phyloP scores from a whole-genome alignment of 2,888 invertebrate genomes.

The Girardia tigrina region DNA sequence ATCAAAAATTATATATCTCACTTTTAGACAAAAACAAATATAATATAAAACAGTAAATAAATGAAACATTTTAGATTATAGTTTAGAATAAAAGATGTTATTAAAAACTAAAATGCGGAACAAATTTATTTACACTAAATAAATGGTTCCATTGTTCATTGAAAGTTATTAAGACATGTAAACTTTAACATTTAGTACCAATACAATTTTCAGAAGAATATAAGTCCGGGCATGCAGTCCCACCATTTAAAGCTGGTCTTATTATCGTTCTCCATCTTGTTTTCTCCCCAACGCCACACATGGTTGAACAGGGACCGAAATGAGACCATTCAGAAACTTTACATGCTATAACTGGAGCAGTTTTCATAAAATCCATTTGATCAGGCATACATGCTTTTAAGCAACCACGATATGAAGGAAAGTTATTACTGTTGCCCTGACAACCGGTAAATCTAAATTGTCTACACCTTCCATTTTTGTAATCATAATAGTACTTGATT shows the following conservation, averaged over 20 bases:
- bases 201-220: background rate
- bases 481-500: background rate
- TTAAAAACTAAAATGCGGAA: too few species aligned
- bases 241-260: constrained; percentile 14
- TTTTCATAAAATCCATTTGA: constrained; percentile 12
- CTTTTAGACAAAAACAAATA: too few species aligned
- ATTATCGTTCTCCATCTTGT: background rate
- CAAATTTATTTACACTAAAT: too few species aligned
- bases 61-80: too few species aligned
- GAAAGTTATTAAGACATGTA: too few species aligned
- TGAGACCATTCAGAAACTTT: background rate
- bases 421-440: background rate
- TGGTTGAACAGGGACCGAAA: background rate
- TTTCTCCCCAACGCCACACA: background rate
- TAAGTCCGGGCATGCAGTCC: background rate
- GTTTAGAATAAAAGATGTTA: too few species aligned
- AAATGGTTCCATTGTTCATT: too few species aligned
- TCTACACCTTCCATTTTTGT: background rate
- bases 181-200: background rate
- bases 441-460: constrained; percentile 21
- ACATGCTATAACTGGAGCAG: constrained; percentile 7
- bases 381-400: constrained; percentile 23
- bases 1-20: too few species aligned
- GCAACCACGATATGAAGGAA: background rate
- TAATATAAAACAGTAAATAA: too few species aligned